A percentile compares a stretch with the other conserved stretches of the same genome.
phyloP scores from a whole-genome alignment of 2,888 invertebrate genomes.

The Drosophila mimetica region DNA sequence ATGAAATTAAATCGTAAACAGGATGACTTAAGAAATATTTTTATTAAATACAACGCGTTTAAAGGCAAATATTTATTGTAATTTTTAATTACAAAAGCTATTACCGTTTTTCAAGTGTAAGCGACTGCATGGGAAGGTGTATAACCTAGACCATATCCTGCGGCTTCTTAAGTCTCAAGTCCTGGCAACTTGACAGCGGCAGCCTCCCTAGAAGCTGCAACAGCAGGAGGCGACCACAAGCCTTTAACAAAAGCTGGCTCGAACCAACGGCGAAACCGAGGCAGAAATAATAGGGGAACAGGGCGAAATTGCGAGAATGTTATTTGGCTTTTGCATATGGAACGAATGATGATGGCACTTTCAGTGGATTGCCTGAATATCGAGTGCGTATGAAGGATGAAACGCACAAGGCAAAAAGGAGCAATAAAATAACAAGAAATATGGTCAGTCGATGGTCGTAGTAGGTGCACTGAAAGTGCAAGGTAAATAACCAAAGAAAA shows the following conservation, averaged over 20 bases:
- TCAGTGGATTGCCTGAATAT: slow-evolving; percentile 47
- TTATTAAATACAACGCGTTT: no score
- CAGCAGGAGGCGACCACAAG: slow-evolving; percentile 49
- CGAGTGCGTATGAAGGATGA: slow-evolving; percentile 33
- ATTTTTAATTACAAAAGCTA: no score
- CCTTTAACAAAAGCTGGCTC: slow-evolving; percentile 44
- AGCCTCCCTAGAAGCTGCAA: slow-evolving; percentile 54
- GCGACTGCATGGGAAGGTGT: not conserved
- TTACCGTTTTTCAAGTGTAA: slow-evolving; percentile 1
- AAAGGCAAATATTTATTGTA: no score
- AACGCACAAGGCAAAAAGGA: slow-evolving; percentile 12
- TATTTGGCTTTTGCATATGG: slow-evolving; percentile 64
- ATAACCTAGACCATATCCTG: slow-evolving; percentile 47
- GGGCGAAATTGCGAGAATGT: slow-evolving; percentile 26
- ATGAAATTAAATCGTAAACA: no score
- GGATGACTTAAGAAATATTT: no score
- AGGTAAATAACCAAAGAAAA: slow-evolving; percentile 20
- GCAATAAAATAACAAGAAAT: slow-evolving; percentile 44
- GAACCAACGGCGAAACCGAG: not conserved
- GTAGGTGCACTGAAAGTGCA: slow-evolving; percentile 28
- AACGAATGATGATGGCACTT: slow-evolving; percentile 45
- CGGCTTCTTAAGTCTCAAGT: slow-evolving; percentile 65
- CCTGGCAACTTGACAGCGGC: slow-evolving; percentile 63
- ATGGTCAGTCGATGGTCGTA: slow-evolving; percentile 30
- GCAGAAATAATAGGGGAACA: slow-evolving; percentile 17